Evolutionary conservation across 2,888 invertebrate genomes (phyloP), one percentile per base, ranked within the genome.

Genomic region (Drosophila cyrtoloma): DNA sequence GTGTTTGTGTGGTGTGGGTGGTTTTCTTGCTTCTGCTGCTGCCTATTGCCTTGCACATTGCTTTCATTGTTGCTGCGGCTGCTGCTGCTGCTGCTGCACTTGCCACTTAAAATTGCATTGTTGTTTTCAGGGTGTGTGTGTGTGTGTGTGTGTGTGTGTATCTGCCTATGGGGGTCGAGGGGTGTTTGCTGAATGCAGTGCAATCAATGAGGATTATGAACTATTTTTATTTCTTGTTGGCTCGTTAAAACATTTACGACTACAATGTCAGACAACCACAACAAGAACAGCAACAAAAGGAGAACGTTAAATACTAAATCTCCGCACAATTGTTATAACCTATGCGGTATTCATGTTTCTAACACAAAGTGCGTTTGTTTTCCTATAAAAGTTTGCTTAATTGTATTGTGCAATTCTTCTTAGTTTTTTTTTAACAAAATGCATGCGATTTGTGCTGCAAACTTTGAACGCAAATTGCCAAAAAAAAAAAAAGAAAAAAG

Each of bases 191-290:
- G 39, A 35, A 42, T 59, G 57, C 53, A 28, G 33, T 61, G 70
- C 80, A 86, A 90, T 86, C 86, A 86, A 86, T 86, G 84, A 60
- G 86, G 90, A 88, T 86, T 86, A 90, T 74, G 71, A 77, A 85
- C 86, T 88, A 90, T 90, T 89, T 90, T 72, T 71, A 77, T 74
- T 73, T 70, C 62, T 60, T 50, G 63, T 72, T 68, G 52, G 52
- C 71, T 75, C 58, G 74, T 84, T 80, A 68, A 66, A 73, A 66
- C 75, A 84, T 82, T 79, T 59, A 57, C 80, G 55, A 57, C 80
- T 71, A 71, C 69, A 79, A 74, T 47, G 61, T n/a, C 53, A 35
- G 14, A 39, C 52, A 62, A 56, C 39, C 33, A 53, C 44, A 57
- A 28, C 60, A 58, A 32, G 51, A 52, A 61, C 50, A 19, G 19